These are phyloP conservation scores for Hydrocynus forskahlii DNA, from an alignment of 2,797 vertebrate species.

Conservation along the genomic window DNA sequence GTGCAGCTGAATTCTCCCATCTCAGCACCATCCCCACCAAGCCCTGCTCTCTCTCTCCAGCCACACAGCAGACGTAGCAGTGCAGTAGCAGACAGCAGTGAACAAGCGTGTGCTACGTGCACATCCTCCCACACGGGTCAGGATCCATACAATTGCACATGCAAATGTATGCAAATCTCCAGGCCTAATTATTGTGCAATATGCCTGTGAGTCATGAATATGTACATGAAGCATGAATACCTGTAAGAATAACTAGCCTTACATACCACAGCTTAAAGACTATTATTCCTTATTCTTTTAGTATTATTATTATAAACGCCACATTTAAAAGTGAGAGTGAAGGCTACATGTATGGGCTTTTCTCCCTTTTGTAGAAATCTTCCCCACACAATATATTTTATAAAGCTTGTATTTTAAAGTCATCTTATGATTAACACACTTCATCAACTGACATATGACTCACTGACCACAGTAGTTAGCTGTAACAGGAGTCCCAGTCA, in stretches of 20 bases:
- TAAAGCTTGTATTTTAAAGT: not conserved
- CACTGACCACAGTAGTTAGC: not conserved
- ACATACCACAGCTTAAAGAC: not conserved
- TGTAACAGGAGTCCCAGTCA: not conserved
- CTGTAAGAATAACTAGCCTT: not conserved
- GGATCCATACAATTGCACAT: not conserved
- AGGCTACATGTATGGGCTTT: not conserved
- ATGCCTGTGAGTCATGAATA: not conserved
- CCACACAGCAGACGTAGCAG: not conserved
- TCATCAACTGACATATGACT: too few species aligned
- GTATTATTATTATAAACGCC: not conserved
- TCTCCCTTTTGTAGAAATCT: not conserved
- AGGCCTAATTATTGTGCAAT: not conserved
- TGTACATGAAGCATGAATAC: not conserved
- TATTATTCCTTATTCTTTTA: too few species aligned
- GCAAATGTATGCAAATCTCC: slow-evolving; percentile 14
- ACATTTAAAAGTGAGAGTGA: not conserved
- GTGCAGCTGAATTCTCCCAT: not conserved
- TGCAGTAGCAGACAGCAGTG: not conserved
- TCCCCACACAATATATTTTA: not conserved
- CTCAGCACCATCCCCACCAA: not conserved
- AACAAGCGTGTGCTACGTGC: not conserved
- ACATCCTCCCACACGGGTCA: not conserved
- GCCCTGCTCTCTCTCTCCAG: not conserved
- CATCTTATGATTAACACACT: not conserved